These are phyloP conservation scores for Dryocosmus kuriphilus DNA, from an alignment of 2,888 invertebrate genomes.

Conservation along the genomic window DNA sequence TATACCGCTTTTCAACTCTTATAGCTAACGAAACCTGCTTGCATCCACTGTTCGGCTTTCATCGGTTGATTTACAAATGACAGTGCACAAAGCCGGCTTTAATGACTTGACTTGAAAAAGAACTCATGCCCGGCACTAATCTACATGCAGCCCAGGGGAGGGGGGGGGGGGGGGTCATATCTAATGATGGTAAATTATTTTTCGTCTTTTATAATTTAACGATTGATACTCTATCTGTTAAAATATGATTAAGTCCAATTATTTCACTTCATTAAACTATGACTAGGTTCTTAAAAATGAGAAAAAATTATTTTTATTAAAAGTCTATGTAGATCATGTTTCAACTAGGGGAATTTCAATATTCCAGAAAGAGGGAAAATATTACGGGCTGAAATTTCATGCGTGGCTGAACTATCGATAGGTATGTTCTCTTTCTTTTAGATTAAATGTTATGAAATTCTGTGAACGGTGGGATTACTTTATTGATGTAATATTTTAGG, in stretches of 20 bases:
- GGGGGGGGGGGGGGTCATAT: background rate
- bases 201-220: background rate
- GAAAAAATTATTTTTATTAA: background rate
- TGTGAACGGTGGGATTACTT: slow-evolving; percentile 12
- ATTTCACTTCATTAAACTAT: background rate
- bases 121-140: slow-evolving; percentile 3
- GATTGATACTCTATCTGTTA: background rate
- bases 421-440: background rate
- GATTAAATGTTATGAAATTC: slow-evolving; percentile 21
- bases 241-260: background rate
- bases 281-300: background rate
- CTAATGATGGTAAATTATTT: slow-evolving; percentile 24
- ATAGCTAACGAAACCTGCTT: slow-evolving; percentile 37
- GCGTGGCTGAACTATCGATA: slow-evolving; percentile 5
- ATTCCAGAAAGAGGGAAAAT: background rate
- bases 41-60: slow-evolving; percentile 34
- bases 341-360: background rate
- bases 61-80: slow-evolving; percentile 32
- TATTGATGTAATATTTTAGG: slow-evolving; percentile 3
- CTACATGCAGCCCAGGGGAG: slow-evolving; percentile 16
- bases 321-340: background rate
- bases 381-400: slow-evolving; percentile 24
- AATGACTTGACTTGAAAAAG: slow-evolving; percentile 26
- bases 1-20: slow-evolving; percentile 32
- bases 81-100: slow-evolving; percentile 38